A percentile compares a stretch with the other conserved stretches of the same genome.
Conservation (phyloP, 2,113 vertebrate genomes). For the Pimephales promelas region DNA sequence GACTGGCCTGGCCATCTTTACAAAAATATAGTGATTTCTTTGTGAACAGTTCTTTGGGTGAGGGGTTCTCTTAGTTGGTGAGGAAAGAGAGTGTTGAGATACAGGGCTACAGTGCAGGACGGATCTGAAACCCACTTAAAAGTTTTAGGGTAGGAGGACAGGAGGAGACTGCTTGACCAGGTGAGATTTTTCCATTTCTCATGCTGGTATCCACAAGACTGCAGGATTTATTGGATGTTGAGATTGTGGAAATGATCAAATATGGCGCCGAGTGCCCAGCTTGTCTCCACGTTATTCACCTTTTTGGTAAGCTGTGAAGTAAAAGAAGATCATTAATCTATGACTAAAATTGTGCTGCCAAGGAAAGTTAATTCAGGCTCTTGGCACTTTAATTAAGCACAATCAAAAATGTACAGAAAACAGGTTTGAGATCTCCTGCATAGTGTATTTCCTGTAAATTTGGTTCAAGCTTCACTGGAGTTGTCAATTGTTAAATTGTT, state of each 20-base stretch:
- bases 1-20: conserved; percentile 71
- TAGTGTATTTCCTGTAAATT: neutral
- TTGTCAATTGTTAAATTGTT: neutral
- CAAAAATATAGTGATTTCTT: conserved; percentile 78
- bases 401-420: neutral
- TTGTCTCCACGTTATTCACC: conserved; percentile 94
- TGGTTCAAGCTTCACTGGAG: neutral
- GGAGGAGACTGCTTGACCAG: conserved; percentile 40
- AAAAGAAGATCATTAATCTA: conserved; percentile 40
- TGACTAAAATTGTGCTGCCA: neutral
- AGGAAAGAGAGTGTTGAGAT: conserved; percentile 52
- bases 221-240: conserved; percentile 76
- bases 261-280: conserved; percentile 95
- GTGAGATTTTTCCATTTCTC: conserved; percentile 51
- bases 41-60: conserved; percentile 66
- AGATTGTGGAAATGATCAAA: conserved; percentile 92
- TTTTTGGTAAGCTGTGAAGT: conserved; percentile 89
- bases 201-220: conserved; percentile 65
- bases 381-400: neutral
- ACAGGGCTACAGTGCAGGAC: conserved; percentile 50
- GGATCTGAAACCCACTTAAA: conserved; percentile 45
- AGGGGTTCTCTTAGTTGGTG: conserved; percentile 62
- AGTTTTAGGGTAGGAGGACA: conserved; percentile 32
- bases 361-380: neutral
- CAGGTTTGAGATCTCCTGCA: neutral